Base-by-base conservation (phyloP, 2,888 invertebrate genomes). In the Belgica antarctica region DNA sequence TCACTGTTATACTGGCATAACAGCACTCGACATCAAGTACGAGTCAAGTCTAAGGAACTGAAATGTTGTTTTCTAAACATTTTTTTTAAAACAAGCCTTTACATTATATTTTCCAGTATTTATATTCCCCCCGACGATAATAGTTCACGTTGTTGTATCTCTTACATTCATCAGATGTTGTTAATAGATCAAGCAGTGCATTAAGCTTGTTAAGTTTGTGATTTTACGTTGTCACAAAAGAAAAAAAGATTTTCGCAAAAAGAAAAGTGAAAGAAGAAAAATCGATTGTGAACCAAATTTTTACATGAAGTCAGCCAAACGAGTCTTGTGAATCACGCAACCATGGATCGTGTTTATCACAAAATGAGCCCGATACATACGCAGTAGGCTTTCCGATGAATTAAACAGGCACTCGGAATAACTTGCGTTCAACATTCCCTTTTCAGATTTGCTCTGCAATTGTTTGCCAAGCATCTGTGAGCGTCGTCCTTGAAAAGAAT, bases 221-320 rank as follows among this genome's bases (percentile, higher is more conserved):
- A 41, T 41, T n/a, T n/a, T n/a, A n/a, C n/a, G n/a, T n/a, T n/a
- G n/a, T n/a, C n/a, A n/a, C n/a, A n/a, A n/a, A n/a, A n/a, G n/a
- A n/a, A n/a, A n/a, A n/a, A n/a, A n/a, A n/a, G n/a, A n/a, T n/a
- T 41, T 41, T 3, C 7, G 3, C 15, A 15, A 41, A 41, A 41
- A 31, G 31, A 31, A 31, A 31, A 31, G 31, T 31, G 41, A n/a
- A 31, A 31, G 31, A 31, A 31, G 41, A 41, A 41, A 41, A 41
- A 41, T 41, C 41, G 41, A 41, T 41, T 41, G n/a, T n/a, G 41
- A 41, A 41, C 7, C 15, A n/a, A 41, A 12, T 41, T 41, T 41
- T 41, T 41, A 41, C 41, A 41, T 41, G 41, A 41, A 31, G 12
- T 31, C n/a, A n/a, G n/a, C n/a, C n/a, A n/a, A n/a, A n/a, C n/a